Evolutionary conservation across 2,888 invertebrate species (phyloP), one percentile per base, ranked within the genome.

Genomic region (Pristionchus fissidentatus): DNA sequence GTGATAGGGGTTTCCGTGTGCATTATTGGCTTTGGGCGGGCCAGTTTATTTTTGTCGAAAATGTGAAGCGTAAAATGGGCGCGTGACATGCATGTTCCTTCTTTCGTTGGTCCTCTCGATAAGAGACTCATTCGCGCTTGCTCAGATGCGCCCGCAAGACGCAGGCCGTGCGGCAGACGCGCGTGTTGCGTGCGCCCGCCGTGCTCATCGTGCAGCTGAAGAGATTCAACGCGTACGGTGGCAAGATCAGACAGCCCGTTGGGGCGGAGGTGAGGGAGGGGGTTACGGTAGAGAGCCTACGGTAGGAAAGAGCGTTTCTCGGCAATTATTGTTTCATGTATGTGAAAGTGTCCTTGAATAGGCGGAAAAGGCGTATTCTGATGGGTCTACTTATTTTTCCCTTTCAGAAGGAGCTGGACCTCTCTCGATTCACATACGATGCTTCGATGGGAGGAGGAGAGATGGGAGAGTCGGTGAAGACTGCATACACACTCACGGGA

Each of bases 171-270:
- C 66, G 87, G 7, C 60, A 46, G 32, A 87, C 89, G 10, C 82
- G 79, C 38, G 57, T 90, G 8, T 81, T 90, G 22, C 85, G 87
- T 19, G 85, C 90, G 10, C 90, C 90, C 13, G 85, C 84, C 0
- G 88, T 91, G 15, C 85, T 90, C 43, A 84, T 90, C 46, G 85
- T 90, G 22, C 90, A 90, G 38, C 66, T 90, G 46, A 90, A 91
- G 83, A 80, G 90, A 8, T 90, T 90, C 83, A 89, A 89, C 52
- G 80, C 85, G 13, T 89, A 84, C 73, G 87, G 89, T 4, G 84
- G 86, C 32, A 90, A 90, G 83, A 90, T 88, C 26, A 66, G 86
- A 22, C 84, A 86, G 26, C 84, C 86, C 13, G 88, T 90, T 1
- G 57, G 75, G 2, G 49, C 89, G 19, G 87, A 87, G 29, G 89